phyloP scores from a whole-genome alignment of 1,140 invertebrate genomes.

The Drosophila triauraria region DNA sequence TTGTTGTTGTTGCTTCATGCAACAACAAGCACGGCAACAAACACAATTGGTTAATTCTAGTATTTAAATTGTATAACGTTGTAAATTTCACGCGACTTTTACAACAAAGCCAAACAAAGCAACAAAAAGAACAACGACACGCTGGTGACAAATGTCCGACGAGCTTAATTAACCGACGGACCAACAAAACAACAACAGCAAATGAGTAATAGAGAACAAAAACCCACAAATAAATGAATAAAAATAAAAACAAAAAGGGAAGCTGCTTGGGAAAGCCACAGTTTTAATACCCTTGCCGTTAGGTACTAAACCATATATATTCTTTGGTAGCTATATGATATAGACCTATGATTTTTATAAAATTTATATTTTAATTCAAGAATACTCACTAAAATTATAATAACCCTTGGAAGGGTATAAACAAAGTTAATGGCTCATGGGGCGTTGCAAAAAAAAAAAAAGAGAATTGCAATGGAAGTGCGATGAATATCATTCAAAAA shows the following conservation, averaged over 20 bases:
- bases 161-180: constrained; percentile 47
- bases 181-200: constrained; percentile 13
- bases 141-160: constrained; percentile 53
- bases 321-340: too few relatives aligned
- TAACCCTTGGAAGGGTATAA: not conserved
- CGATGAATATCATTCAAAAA: constrained; percentile 14
- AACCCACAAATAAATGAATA: constrained; percentile 1
- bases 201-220: constrained; percentile 36
- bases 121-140: constrained; percentile 36
- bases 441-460: constrained; percentile 6
- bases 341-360: too few relatives aligned
- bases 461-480: constrained; percentile 3
- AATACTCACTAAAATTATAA: not conserved
- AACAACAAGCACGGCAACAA: constrained; percentile 41
- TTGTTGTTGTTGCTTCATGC: constrained; percentile 45
- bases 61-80: constrained; percentile 74
- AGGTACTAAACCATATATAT: too few relatives aligned
- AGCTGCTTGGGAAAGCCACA: too few relatives aligned
- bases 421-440: not conserved
- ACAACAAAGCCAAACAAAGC: constrained; percentile 49
- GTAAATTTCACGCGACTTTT: constrained; percentile 68
- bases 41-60: constrained; percentile 61
- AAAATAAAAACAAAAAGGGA: not conserved
- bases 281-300: not conserved
- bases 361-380: too few relatives aligned